Conservation (phyloP, 1,140 invertebrate genomes). For the Ptiloglossa arizonensis region DNA sequence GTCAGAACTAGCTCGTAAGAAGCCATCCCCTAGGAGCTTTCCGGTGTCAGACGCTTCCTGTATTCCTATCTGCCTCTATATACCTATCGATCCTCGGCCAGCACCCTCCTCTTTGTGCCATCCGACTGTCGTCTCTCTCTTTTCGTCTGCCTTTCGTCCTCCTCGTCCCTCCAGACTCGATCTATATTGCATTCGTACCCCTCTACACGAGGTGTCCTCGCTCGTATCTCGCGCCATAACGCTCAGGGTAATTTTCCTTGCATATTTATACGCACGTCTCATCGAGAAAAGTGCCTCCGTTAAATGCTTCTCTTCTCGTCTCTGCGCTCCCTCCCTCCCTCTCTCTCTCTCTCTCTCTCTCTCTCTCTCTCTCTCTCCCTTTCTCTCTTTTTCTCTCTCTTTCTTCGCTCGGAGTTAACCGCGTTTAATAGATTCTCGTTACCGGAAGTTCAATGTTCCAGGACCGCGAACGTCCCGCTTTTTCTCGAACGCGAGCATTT, state of each 20-base stretch:
- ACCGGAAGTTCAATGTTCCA: background rate
- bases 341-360: background rate
- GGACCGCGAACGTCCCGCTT: background rate
- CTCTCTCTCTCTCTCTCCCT: background rate
- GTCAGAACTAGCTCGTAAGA: slow-evolving; percentile 56
- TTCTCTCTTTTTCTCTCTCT: background rate
- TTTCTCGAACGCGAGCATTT: background rate
- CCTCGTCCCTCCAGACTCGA: slow-evolving; percentile 26
- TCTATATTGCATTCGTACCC: slow-evolving; percentile 67
- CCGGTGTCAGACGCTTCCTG: slow-evolving; percentile 72
- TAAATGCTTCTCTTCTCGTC: slow-evolving; percentile 36
- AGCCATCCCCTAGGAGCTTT: slow-evolving; percentile 65
- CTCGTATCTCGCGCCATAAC: slow-evolving; percentile 37
- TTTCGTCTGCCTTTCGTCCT: slow-evolving; percentile 18
- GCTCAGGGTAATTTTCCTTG: slow-evolving; percentile 61
- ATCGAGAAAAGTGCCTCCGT: slow-evolving; percentile 53
- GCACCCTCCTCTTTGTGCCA: slow-evolving; percentile 67
- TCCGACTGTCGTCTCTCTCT: slow-evolving; percentile 63
- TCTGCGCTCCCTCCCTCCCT: too few relatives aligned
- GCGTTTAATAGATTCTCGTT: slow-evolving; percentile 48
- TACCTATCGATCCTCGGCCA: slow-evolving; percentile 70
- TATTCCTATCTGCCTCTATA: slow-evolving; percentile 73
- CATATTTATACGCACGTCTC: slow-evolving; percentile 66
- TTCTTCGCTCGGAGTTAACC: slow-evolving; percentile 27
- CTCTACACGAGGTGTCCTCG: slow-evolving; percentile 54